Conservation (phyloP, 1,140 invertebrate genomes). For the Periplaneta americana region DNA sequence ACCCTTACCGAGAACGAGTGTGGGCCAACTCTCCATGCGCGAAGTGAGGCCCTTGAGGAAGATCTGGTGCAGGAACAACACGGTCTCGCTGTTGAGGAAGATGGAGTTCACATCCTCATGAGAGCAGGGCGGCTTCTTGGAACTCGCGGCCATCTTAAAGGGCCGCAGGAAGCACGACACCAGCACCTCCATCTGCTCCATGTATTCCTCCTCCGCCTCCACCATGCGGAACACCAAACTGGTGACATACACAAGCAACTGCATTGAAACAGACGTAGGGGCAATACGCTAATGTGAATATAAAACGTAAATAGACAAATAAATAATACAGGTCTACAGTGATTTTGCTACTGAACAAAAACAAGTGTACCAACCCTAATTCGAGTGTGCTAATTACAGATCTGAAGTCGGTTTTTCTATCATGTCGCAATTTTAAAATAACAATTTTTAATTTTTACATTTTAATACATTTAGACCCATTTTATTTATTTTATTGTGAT, state of each 20-base stretch:
- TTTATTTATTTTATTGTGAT: too few relatives aligned
- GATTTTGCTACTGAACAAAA: too few relatives aligned
- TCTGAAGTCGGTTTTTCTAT: too few relatives aligned
- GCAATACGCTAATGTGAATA: neutral
- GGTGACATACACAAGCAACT: constrained; percentile 17
- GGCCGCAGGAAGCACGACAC: constrained; percentile 89
- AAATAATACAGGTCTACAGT: too few relatives aligned
- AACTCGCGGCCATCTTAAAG: constrained; percentile 91
- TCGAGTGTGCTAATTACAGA: too few relatives aligned
- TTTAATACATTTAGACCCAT: too few relatives aligned
- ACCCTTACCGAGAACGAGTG: constrained; percentile 72
- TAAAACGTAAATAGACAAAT: too few relatives aligned
- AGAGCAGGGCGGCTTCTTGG: constrained; percentile 86
- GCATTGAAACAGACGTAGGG: neutral
- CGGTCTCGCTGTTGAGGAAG: constrained; percentile 90
- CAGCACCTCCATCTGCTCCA: constrained; percentile 85
- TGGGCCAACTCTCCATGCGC: constrained; percentile 90
- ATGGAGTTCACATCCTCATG: constrained; percentile 96
- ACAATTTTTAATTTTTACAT: too few relatives aligned
- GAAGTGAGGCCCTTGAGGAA: constrained; percentile 91
- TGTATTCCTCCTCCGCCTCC: constrained; percentile 86
- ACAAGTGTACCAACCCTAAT: too few relatives aligned
- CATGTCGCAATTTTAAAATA: too few relatives aligned
- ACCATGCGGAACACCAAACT: constrained; percentile 91
- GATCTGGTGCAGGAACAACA: constrained; percentile 92